Evolutionary conservation across 2,797 vertebrate species (phyloP).

Genomic region (Salmo trutta): DNA sequence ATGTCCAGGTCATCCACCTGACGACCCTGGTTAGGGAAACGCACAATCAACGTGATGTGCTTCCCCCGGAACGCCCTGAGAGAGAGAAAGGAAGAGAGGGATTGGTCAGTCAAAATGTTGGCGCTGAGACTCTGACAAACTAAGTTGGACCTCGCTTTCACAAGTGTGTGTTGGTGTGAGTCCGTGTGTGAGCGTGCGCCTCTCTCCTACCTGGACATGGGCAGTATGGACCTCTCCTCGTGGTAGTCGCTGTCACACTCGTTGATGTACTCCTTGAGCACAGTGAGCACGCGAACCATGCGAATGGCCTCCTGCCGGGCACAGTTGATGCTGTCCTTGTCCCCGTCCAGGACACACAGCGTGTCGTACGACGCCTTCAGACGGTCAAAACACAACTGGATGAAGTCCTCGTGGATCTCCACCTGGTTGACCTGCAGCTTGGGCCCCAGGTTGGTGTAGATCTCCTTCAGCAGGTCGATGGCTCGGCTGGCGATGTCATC

Average conservation of each 20-base stretch:
- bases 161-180: not conserved
- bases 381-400: slow-evolving; percentile 90
- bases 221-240: slow-evolving; percentile 87
- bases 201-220: slow-evolving; percentile 85
- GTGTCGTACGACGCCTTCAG: slow-evolving; percentile 90
- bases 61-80: slow-evolving; percentile 88
- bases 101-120: not conserved
- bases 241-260: slow-evolving; percentile 93
- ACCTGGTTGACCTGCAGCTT: slow-evolving; percentile 91
- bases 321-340: slow-evolving; percentile 92
- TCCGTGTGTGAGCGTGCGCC: not conserved
- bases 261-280: slow-evolving; percentile 87
- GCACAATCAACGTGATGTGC: slow-evolving; percentile 86
- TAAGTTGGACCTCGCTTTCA: too few species aligned
- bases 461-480: slow-evolving; percentile 91
- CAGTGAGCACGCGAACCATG: slow-evolving; percentile 89
- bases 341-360: slow-evolving; percentile 87
- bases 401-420: slow-evolving; percentile 90
- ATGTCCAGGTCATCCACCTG: slow-evolving; percentile 90
- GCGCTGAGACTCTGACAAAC: not conserved
- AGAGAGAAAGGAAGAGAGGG: not conserved
- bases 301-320: slow-evolving; percentile 88
- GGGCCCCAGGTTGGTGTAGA: slow-evolving; percentile 90
- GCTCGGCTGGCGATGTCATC: slow-evolving; percentile 89
- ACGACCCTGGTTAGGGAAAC: slow-evolving; percentile 89